Conservation (phyloP, 2,113 vertebrate genomes). For the Oncorhynchus nerka region DNA sequence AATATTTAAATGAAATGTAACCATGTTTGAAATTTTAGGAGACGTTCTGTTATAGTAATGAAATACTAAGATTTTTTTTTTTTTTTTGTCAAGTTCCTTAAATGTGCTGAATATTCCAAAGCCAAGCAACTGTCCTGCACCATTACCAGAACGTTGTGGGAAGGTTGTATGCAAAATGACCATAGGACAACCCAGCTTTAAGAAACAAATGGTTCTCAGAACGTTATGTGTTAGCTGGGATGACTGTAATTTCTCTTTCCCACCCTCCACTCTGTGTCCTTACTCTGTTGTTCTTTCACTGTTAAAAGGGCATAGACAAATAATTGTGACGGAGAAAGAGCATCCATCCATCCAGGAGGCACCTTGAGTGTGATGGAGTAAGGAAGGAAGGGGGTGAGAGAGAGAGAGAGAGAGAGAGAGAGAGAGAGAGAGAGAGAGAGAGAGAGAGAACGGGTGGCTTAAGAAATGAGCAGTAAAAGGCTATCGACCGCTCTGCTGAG, state of each 20-base stretch:
- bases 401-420: neutral
- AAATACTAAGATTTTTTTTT: too few relatives aligned
- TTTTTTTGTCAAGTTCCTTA: too few relatives aligned
- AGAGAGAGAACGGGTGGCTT: neutral
- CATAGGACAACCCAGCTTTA: too few relatives aligned
- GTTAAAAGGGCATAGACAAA: conserved; percentile 19
- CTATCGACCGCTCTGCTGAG: neutral
- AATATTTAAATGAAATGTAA: too few relatives aligned
- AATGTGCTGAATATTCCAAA: too few relatives aligned
- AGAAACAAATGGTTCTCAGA: too few relatives aligned
- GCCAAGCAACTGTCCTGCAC: too few relatives aligned
- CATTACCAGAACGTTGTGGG: too few relatives aligned
- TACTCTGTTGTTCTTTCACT: neutral
- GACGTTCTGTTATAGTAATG: too few relatives aligned
- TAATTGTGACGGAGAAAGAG: conserved; percentile 17
- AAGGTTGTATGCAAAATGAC: too few relatives aligned
- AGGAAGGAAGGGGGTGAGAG: neutral
- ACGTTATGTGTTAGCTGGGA: too few relatives aligned
- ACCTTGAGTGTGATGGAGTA: neutral
- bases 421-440: neutral
- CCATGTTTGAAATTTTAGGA: too few relatives aligned
- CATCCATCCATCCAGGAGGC: conserved; percentile 13
- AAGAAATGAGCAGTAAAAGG: neutral
- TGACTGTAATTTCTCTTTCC: neutral
- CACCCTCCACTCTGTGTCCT: neutral